These are phyloP conservation scores for Hemitrygon akajei DNA, from an alignment of 2,797 vertebrate species.

Conservation along the genomic window DNA sequence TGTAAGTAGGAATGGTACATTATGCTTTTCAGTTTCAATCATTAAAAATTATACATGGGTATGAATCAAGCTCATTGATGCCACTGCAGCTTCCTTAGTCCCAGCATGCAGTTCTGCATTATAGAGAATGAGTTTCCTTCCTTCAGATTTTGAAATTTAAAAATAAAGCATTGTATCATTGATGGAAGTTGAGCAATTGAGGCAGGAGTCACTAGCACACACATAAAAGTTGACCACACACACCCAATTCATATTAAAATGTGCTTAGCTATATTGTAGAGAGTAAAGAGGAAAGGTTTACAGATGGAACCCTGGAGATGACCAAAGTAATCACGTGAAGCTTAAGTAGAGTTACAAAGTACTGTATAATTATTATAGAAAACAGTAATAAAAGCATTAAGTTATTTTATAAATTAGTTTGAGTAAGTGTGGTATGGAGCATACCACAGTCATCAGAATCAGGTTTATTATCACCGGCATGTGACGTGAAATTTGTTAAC, in stretches of 20 bases:
- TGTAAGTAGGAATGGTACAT: not conserved
- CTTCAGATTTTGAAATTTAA: not conserved
- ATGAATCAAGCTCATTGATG: not conserved
- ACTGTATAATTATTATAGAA: not conserved
- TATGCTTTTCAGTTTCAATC: not conserved
- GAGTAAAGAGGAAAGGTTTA: not conserved
- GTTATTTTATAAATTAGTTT: not conserved
- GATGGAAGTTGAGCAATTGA: not conserved
- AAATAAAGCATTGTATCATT: not conserved
- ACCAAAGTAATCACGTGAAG: not conserved
- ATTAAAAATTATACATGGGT: not conserved
- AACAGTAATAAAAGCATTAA: not conserved
- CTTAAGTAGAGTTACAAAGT: not conserved
- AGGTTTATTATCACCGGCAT: too few relatives aligned
- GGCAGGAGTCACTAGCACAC: not conserved
- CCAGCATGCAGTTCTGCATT: constrained; percentile 53
- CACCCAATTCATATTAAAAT: not conserved
- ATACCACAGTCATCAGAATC: not conserved
- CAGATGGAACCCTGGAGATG: not conserved
- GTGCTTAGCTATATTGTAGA: not conserved
- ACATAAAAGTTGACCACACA: not conserved
- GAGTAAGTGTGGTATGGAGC: not conserved
- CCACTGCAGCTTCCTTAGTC: constrained; percentile 34
- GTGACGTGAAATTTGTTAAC: too few relatives aligned
- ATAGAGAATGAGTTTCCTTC: constrained; percentile 58